phyloP scores from a whole-genome alignment of 2,797 vertebrate genomes.

The Sebastes vulpes region DNA sequence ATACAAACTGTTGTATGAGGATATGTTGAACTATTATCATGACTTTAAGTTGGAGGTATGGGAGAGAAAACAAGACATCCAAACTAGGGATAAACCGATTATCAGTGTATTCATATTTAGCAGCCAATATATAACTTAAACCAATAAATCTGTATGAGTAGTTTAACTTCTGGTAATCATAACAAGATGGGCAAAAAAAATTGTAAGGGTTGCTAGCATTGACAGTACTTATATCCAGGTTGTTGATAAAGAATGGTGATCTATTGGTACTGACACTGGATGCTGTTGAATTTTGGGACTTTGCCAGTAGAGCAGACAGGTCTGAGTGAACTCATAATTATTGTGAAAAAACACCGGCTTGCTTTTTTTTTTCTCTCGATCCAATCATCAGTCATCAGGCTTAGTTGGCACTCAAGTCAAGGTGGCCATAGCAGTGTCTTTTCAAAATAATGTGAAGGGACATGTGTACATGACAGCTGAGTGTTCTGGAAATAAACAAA shows the following conservation, averaged over 20 bases:
- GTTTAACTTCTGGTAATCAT: not conserved
- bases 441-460: slow-evolving; percentile 38
- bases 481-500: slow-evolving; percentile 48
- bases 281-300: not conserved
- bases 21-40: not conserved
- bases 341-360: not conserved
- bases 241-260: not conserved
- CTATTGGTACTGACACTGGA: not conserved
- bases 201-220: not conserved
- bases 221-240: not conserved
- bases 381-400: slow-evolving; percentile 6
- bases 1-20: not conserved
- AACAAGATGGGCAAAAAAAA: not conserved
- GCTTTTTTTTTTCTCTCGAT: not conserved
- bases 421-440: slow-evolving; percentile 39
- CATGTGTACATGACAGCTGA: slow-evolving; percentile 55
- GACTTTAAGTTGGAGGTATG: not conserved
- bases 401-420: slow-evolving; percentile 31
- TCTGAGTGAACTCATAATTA: not conserved
- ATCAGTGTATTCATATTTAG: not conserved
- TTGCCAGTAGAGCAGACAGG: not conserved
- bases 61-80: not conserved
- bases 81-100: not conserved
- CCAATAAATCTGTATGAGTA: not conserved
- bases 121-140: not conserved